Evolutionary conservation across 2,113 vertebrate genomes (phyloP).

Genomic region (Sceloporus tristichus): DNA sequence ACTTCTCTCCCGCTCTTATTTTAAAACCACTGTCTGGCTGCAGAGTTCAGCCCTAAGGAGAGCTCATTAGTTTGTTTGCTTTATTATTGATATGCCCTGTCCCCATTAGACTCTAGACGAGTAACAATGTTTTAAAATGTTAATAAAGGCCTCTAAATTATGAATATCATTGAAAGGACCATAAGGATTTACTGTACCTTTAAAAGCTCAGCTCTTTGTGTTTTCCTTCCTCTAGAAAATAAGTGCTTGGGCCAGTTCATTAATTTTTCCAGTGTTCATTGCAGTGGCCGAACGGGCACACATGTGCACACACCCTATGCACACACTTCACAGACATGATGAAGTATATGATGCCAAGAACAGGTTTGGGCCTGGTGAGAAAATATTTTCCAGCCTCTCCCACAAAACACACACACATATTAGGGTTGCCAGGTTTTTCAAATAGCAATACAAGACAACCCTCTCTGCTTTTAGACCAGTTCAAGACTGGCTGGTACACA

Average conservation of each 20-base stretch:
- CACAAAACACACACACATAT: no score
- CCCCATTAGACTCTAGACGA: not conserved
- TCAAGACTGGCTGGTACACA: no score
- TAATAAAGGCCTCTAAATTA: slow-evolving; percentile 1
- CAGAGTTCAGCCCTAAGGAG: not conserved
- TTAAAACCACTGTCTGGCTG: not conserved
- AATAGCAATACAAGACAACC: no score
- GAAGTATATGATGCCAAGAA: not conserved
- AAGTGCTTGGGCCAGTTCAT: not conserved
- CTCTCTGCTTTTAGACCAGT: no score
- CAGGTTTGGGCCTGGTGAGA: no score
- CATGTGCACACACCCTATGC: not conserved
- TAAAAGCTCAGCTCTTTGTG: not conserved
- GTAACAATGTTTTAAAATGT: slow-evolving; percentile 9
- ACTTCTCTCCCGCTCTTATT: not conserved
- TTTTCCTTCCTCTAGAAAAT: not conserved
- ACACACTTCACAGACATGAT: not conserved
- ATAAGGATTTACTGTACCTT: not conserved
- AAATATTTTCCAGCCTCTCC: no score
- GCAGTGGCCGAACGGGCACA: not conserved
- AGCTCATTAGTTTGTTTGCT: not conserved
- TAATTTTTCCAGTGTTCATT: not conserved
- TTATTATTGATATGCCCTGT: not conserved
- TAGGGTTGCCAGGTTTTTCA: no score
- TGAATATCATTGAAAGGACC: slow-evolving; percentile 3